Evolutionary conservation across 2,888 invertebrate species (phyloP), one percentile per base, ranked within the genome.

Genomic region (Gari tellinella): DNA sequence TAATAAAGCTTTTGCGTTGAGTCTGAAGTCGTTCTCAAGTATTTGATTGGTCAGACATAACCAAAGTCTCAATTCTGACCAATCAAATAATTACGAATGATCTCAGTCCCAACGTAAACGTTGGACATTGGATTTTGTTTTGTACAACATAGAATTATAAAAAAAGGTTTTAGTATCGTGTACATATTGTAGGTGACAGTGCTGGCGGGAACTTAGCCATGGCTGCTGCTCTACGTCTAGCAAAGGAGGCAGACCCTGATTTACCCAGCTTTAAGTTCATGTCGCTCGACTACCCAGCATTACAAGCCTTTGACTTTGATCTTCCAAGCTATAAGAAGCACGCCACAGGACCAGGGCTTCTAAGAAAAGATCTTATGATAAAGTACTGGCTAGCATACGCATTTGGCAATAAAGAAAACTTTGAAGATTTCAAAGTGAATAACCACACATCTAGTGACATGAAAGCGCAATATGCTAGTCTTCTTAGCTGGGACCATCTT

Each of bases 231-330:
- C 60, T 83, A 7, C 58, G 68, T 1, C 67, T 86, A 2, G 38
- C 76, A 17, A 63, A 75, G 41, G 83, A 84, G 57, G 57, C 43
- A 14, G 52, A 66, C 14, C 45, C 52, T 5, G 41, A 53, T n/a
- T 46, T 76, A 8, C 82, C 70, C 15, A 58, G 26, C 17, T 21
- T 81, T 17, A 74, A 67, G 43, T 63, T 81, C n/a, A 80, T 78
- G 55, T 62, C 76, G 0, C 43, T 84, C 4, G 74, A 81, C 41
- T 81, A 82, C 45, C 84, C 82, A 1, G 74, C 66, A 3, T 63
- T 84, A 0, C 84, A 84, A 52, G 79, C 86, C 15, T 85, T 91
- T 70, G 88, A 90, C 67, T 89, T 92, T 66, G 82, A 85, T 58
- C 77, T 86, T 17, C 86, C 88, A 2, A 79, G 81, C 5, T 83